Base-by-base conservation (phyloP, 1,140 invertebrate genomes). In the Nephila pilipes region DNA sequence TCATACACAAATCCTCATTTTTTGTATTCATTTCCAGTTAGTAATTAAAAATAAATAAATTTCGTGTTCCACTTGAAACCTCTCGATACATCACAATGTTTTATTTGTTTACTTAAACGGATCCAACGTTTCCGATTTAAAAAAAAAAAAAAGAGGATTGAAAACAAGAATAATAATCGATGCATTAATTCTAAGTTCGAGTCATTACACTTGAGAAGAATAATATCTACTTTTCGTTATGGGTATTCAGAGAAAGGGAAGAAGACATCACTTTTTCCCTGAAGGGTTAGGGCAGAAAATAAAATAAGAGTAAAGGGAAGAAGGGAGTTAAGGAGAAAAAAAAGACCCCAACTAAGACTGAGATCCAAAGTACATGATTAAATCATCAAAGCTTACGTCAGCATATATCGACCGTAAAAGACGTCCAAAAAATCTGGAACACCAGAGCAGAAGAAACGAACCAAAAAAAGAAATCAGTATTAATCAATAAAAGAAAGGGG, bases 331-430 rank as follows among this genome's bases (percentile, higher is more conserved):
- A 63, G 32, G 16, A 14, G 46, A 22, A 10, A 22, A 54, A 63
- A 83, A 83, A 55, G 20, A 14, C 60, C 29, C 57, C 55, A 83
- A 89, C n/a, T 89, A 91, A 91, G 79, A 83, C 89, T 91, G 29
- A 83, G 89, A 91, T 91, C 89, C 57, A 91, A 91, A 91, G 89
- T 91, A 91, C 89, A 91, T 91, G 89, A 91, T 91, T 91, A 91
- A 91, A 91, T 91, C 89, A 91, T 91, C 89, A 91, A 91, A 83
- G 89, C 89, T 91, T 91, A 63, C 89, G 89, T 83, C 89, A 91
- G 89, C 89, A 91, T 91, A 81, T 83, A 91, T 91, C 89, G 89
- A 91, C 89, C 89, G 58, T 90, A 36, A 90, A 90, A 63, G 80
- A 91, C 89, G 89, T 83, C 89, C 57, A 90, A 90, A 90, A 90